A percentile compares a stretch with the other conserved stretches of the same genome.
Evolutionary conservation across 2,888 invertebrate genomes (phyloP).

Genomic region (Nomada ruficornis): DNA sequence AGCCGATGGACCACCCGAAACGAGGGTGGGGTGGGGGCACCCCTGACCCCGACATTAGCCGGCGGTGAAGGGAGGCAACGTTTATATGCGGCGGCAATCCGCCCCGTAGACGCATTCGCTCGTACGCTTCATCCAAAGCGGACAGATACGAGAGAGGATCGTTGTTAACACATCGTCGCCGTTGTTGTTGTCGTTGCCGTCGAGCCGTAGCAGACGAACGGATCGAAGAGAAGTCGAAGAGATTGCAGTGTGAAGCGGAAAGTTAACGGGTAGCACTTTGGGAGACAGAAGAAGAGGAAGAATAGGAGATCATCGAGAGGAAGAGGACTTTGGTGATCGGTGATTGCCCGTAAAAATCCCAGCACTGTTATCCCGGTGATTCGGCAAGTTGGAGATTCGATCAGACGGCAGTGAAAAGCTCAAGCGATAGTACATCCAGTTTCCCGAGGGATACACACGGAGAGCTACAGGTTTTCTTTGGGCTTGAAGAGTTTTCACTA

Average conservation of each 20-base stretch:
- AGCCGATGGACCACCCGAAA: constrained; percentile 79
- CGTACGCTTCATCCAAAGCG: constrained; percentile 83
- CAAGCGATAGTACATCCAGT: background rate
- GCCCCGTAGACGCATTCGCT: constrained; percentile 84
- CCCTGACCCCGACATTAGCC: constrained; percentile 81
- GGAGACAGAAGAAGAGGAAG: background rate
- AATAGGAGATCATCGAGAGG: background rate
- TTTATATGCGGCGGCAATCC: constrained; percentile 83
- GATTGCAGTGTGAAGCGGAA: constrained; percentile 37
- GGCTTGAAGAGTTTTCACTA: constrained; percentile 44
- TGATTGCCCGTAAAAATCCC: constrained; percentile 4
- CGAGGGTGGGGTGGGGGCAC: constrained; percentile 82
- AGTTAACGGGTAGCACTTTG: background rate
- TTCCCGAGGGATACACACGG: background rate
- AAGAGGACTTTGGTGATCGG: constrained; percentile 29
- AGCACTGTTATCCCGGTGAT: constrained; percentile 32
- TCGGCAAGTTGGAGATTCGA: constrained; percentile 18
- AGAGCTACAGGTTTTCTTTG: constrained; percentile 2
- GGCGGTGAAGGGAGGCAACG: constrained; percentile 84
- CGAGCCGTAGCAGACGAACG: constrained; percentile 34
- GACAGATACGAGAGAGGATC: constrained; percentile 73
- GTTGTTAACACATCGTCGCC: constrained; percentile 7
- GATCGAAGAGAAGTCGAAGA: constrained; percentile 10
- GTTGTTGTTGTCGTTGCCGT: constrained; percentile 53
- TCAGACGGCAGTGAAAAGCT: constrained; percentile 48